Base-by-base conservation (phyloP, 2,888 invertebrate species). In the Volucella bombylans region DNA sequence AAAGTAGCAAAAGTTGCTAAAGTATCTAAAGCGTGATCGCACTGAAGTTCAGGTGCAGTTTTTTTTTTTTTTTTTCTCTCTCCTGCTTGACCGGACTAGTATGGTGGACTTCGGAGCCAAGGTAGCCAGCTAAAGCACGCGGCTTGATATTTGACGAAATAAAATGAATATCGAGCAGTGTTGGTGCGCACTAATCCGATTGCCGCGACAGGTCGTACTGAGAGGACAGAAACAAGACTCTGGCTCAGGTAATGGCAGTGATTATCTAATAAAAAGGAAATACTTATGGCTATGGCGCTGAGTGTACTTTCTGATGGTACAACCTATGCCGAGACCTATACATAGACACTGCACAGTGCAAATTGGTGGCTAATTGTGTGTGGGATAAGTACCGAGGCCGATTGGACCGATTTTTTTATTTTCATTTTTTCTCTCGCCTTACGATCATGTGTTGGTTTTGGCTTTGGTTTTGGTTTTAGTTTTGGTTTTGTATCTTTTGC, bases 351-450 rank as follows among this genome's bases (percentile, higher is more conserved):
- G 55, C 45, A 23, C 50, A 54, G 80, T 64, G 81, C 81, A 85
- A 85, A 85, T 85, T 77, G 85, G 54, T 57, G 71, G 76, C 85
- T 85, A 85, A 85, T 85, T 85, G 85, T 85, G 81, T 81, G 85
- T 85, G 85, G 81, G 81, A 81, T 81, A 81, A 80, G 61, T 81
- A 73, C 82, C 79, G 79, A 83, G 81, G 85, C 76, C 85, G 76
- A 76, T 61, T 83, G 71, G 61, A 67, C 54, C 31, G 38, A 23
- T 59, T 43, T 71, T 69, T 59, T 50, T 71, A 14, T 72, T 45
- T 54, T 45, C 10, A 47, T 49, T 50, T 50, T 15, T 65, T 67
- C 41, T 67, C 61, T 59, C n/a, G 12, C 6, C 0, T 31, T 31
- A 6, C 18, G 23, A 15, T 59, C 38, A 67, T 64, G 31, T 6